These are phyloP conservation scores for Globodera rostochiensis DNA, from an alignment of 1,140 invertebrate species.

Conservation along the genomic window DNA sequence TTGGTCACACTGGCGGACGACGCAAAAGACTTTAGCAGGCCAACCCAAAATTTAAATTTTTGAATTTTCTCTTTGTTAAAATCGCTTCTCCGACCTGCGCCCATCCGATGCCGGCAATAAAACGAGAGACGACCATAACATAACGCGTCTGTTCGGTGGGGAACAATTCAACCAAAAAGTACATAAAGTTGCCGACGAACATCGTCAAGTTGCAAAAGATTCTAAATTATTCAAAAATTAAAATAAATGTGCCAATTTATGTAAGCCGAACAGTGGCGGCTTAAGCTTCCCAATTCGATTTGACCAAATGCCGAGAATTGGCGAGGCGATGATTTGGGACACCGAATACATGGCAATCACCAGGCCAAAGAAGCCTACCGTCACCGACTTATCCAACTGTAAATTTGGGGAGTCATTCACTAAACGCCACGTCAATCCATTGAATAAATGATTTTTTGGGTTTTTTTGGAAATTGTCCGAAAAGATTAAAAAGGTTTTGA, in stretches of 20 bases:
- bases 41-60: slow-evolving; percentile 14
- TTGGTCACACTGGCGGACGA: slow-evolving; percentile 35
- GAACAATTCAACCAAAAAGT: slow-evolving; percentile 35
- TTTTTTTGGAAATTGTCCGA: too few relatives aligned
- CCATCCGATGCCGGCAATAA: slow-evolving; percentile 47
- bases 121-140: slow-evolving; percentile 39
- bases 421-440: background rate
- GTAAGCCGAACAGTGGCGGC: slow-evolving; percentile 20
- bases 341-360: slow-evolving; percentile 33
- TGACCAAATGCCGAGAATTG: slow-evolving; percentile 35
- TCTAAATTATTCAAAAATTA: background rate
- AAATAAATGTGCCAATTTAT: background rate
- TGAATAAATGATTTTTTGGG: too few relatives aligned
- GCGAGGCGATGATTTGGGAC: slow-evolving; percentile 38
- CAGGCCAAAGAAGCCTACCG: slow-evolving; percentile 31
- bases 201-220: slow-evolving; percentile 40
- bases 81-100: background rate
- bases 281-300: slow-evolving; percentile 31
- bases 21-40: slow-evolving; percentile 38
- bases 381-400: slow-evolving; percentile 26
- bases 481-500: too few relatives aligned
- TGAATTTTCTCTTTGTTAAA: too few relatives aligned
- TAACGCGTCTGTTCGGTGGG: slow-evolving; percentile 12
- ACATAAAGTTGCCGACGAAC: slow-evolving; percentile 34
- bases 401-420: slow-evolving; percentile 9